phyloP scores from a whole-genome alignment of 2,113 vertebrate genomes.

The Chascanopsetta lugubris region DNA sequence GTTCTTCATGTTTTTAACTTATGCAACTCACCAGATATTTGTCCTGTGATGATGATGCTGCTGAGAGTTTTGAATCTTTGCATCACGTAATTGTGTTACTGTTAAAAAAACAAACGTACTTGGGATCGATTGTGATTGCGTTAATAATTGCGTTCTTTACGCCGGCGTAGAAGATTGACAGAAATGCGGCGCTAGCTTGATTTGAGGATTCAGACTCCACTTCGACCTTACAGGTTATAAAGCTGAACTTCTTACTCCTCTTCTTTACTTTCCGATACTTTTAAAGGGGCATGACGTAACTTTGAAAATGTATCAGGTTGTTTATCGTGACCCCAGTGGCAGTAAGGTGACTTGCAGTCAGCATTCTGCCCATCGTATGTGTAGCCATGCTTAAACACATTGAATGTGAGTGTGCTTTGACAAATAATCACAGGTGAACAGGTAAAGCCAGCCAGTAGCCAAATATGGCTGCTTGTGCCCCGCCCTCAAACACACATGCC shows the following conservation, averaged over 20 bases:
- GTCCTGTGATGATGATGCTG: not conserved
- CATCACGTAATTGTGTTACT: not conserved
- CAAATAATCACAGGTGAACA: no score
- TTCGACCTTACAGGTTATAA: not conserved
- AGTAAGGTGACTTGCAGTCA: no score
- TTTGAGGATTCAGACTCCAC: not conserved
- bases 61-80: slow-evolving; percentile 10
- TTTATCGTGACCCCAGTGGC: no score
- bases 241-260: not conserved
- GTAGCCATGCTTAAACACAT: no score
- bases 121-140: not conserved
- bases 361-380: no score
- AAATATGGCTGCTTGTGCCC: no score
- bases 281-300: no score
- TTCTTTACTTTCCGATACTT: no score
- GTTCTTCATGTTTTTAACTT: not conserved
- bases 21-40: slow-evolving; percentile 31
- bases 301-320: no score
- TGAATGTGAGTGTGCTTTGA: no score
- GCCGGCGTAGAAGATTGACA: not conserved
- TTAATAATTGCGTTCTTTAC: not conserved
- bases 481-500: no score
- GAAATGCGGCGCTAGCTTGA: not conserved
- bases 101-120: not conserved
- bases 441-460: no score